Evolutionary conservation across 2,888 invertebrate species (phyloP).

Genomic region (Callosobruchus maculatus): DNA sequence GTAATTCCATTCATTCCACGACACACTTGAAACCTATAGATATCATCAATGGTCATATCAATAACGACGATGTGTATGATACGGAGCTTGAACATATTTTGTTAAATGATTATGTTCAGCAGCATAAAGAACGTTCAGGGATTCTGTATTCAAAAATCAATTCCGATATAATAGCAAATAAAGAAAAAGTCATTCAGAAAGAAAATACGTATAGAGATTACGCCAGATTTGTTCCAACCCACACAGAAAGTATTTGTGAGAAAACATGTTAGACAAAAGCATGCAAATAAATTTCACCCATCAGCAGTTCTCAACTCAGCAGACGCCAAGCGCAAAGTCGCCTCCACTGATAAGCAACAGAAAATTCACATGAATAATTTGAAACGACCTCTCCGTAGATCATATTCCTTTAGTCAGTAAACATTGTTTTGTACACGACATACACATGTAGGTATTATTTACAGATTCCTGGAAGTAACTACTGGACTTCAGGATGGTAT

Average conservation of each 20-base stretch:
- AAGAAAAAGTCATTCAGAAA: slow-evolving; percentile 1
- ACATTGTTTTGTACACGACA: not conserved
- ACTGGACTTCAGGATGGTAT: not conserved
- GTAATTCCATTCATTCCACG: slow-evolving; percentile 6
- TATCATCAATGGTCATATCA: slow-evolving; percentile 6
- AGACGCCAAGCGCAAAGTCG: not conserved
- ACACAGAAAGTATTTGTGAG: slow-evolving; percentile 2
- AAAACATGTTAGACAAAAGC: not conserved
- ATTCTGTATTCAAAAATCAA: not conserved
- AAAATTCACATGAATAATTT: not conserved
- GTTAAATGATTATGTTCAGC: slow-evolving; percentile 1
- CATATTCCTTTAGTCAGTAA: not conserved
- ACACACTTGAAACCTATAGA: slow-evolving; percentile 7
- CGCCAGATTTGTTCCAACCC: not conserved
- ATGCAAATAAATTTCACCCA: not conserved
- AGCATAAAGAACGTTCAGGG: slow-evolving; percentile 1
- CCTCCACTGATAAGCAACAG: not conserved
- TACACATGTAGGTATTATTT: not conserved
- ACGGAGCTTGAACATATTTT: not conserved
- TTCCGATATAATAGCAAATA: not conserved
- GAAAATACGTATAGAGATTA: not conserved
- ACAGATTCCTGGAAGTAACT: not conserved
- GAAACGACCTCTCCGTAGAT: not conserved
- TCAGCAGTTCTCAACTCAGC: not conserved
- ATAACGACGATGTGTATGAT: slow-evolving; percentile 1